These are phyloP conservation scores for Orycteropus afer DNA, from an alignment of 2,113 vertebrate genomes.

Conservation along the genomic window DNA sequence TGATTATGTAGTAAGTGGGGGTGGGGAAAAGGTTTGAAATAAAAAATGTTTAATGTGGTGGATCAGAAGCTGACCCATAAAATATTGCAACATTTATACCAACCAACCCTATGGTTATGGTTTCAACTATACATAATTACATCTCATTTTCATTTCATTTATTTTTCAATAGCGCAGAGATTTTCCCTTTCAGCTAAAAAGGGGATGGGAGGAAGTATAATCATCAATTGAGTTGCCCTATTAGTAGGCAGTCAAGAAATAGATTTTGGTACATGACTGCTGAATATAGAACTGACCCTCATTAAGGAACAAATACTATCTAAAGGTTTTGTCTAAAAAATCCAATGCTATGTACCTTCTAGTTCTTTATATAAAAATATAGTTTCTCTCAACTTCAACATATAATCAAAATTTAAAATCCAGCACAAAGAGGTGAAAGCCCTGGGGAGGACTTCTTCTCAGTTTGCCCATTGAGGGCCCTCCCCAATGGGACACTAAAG, in stretches of 20 bases:
- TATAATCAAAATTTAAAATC: background rate
- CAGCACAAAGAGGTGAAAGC: background rate
- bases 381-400: background rate
- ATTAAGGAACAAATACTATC: background rate
- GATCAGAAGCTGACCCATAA: constrained; percentile 82
- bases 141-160: constrained; percentile 76
- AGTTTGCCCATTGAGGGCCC: background rate
- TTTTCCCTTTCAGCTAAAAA: constrained; percentile 61
- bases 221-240: background rate
- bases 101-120: constrained; percentile 71
- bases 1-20: constrained; percentile 74
- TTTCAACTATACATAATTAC: constrained; percentile 64
- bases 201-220: background rate
- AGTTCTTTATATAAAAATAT: constrained; percentile 2
- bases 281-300: background rate
- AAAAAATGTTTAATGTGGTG: constrained; percentile 79
- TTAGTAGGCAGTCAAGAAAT: background rate
- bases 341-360: background rate
- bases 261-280: background rate
- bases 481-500: background rate
- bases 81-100: constrained; percentile 72
- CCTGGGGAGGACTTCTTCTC: background rate
- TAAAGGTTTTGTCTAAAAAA: constrained; percentile 15
- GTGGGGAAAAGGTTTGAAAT: constrained; percentile 71
- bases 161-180: constrained; percentile 66